Evolutionary conservation across 2,888 invertebrate species (phyloP).

Genomic region (Hydraecia micacea): DNA sequence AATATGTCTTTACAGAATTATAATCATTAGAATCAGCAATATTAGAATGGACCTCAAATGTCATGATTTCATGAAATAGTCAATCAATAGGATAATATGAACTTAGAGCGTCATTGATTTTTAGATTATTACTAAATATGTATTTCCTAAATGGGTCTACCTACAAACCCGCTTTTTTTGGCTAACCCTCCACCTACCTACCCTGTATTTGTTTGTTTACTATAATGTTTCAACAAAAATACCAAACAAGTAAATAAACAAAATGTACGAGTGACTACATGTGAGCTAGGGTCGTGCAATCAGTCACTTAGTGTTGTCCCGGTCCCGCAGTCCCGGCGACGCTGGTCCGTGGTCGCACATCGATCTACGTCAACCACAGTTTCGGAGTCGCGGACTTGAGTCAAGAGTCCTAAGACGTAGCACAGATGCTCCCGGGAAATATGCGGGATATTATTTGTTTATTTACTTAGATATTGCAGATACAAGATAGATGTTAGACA

Average conservation of each 20-base stretch:
- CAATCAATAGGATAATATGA: too few species aligned
- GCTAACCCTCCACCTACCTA: too few species aligned
- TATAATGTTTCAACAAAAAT: neutral
- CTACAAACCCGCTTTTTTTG: too few species aligned
- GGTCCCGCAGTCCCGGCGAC: slow-evolving; percentile 52
- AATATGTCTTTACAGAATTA: too few species aligned
- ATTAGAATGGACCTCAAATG: too few species aligned
- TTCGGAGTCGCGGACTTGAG: slow-evolving; percentile 65
- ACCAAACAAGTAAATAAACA: slow-evolving; percentile 45
- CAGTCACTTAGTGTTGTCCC: slow-evolving; percentile 79
- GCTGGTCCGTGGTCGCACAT: slow-evolving; percentile 76
- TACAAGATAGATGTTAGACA: slow-evolving; percentile 13
- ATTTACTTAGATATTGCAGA: slow-evolving; percentile 1
- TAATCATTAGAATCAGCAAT: too few species aligned
- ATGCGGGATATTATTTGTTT: slow-evolving; percentile 42
- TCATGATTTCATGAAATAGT: too few species aligned
- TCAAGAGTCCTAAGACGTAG: slow-evolving; percentile 63
- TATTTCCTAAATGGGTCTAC: too few species aligned
- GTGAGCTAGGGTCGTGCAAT: slow-evolving; percentile 68
- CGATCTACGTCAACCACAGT: slow-evolving; percentile 82
- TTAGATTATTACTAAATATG: too few species aligned
- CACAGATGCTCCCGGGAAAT: slow-evolving; percentile 63
- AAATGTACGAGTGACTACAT: slow-evolving; percentile 52
- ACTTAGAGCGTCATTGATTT: too few species aligned
- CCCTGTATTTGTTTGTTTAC: neutral